phyloP scores from a whole-genome alignment of 1,140 invertebrate species.

The Gryon sp. region DNA sequence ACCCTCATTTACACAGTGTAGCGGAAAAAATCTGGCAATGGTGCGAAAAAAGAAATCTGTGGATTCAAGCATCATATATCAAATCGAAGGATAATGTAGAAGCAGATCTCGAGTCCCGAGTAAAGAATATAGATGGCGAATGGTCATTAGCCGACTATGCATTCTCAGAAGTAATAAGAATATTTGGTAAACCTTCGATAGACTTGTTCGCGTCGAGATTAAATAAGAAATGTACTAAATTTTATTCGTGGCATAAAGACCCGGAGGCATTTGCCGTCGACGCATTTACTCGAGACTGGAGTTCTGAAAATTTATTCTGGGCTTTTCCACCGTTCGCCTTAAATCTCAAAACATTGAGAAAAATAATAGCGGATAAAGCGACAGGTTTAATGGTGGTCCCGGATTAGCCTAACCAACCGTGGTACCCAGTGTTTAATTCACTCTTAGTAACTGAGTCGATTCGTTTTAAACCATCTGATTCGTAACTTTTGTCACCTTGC shows the following conservation, averaged over 20 bases:
- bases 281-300: constrained; percentile 2
- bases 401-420: constrained; percentile 8
- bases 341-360: not conserved
- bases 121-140: not conserved
- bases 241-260: not conserved
- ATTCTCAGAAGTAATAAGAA: not conserved
- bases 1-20: not conserved
- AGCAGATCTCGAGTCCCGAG: constrained; percentile 55
- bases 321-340: constrained; percentile 7
- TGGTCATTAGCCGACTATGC: not conserved
- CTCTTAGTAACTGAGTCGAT: not conserved
- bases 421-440: constrained; percentile 1
- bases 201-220: not conserved
- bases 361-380: not conserved
- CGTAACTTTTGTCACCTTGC: not conserved
- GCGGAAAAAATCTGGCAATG: constrained; percentile 7
- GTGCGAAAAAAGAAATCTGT: constrained; percentile 5
- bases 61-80: constrained; percentile 43
- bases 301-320: not conserved
- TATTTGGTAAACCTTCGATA: not conserved
- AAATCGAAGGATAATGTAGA: constrained; percentile 56
- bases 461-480: not conserved
- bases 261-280: not conserved
- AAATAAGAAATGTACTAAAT: not conserved
- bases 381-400: constrained; percentile 4